Conservation (phyloP, 1,140 invertebrate species). For the Philotrypesis tridentata region DNA sequence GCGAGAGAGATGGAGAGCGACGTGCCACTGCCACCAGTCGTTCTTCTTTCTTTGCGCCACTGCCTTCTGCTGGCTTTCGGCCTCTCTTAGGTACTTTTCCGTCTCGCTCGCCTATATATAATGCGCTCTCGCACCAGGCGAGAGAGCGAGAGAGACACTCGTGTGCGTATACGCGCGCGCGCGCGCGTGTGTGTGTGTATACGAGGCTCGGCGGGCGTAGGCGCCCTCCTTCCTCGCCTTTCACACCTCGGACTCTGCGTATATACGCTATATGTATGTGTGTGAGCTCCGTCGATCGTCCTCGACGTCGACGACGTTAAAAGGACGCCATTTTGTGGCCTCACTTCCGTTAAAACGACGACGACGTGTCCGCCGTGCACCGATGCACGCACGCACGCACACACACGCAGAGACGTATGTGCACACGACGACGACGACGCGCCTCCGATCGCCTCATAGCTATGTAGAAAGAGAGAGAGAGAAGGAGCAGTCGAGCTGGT, state of each 20-base stretch:
- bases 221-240: slow-evolving; percentile 60
- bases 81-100: slow-evolving; percentile 28
- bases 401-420: neutral
- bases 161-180: neutral
- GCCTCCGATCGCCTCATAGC: slow-evolving; percentile 2
- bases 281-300: slow-evolving; percentile 1
- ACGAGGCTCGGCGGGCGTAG: slow-evolving; percentile 47
- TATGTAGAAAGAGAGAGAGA: neutral
- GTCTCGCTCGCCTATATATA: slow-evolving; percentile 30
- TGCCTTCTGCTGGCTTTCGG: slow-evolving; percentile 39
- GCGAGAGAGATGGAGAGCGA: slow-evolving; percentile 1
- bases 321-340: slow-evolving; percentile 68
- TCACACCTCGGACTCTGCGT: slow-evolving; percentile 61
- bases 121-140: too few relatives aligned
- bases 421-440: slow-evolving; percentile 44
- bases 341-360: slow-evolving; percentile 68
- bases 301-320: slow-evolving; percentile 22
- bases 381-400: neutral
- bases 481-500: neutral
- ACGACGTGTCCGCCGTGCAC: neutral
- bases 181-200: neutral
- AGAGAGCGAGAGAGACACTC: too few relatives aligned
- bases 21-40: slow-evolving; percentile 45
- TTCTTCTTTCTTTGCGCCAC: slow-evolving; percentile 46
- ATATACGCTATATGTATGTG: slow-evolving; percentile 52